Base-by-base conservation (phyloP, 2,888 invertebrate genomes). In the Phalera bucephala region DNA sequence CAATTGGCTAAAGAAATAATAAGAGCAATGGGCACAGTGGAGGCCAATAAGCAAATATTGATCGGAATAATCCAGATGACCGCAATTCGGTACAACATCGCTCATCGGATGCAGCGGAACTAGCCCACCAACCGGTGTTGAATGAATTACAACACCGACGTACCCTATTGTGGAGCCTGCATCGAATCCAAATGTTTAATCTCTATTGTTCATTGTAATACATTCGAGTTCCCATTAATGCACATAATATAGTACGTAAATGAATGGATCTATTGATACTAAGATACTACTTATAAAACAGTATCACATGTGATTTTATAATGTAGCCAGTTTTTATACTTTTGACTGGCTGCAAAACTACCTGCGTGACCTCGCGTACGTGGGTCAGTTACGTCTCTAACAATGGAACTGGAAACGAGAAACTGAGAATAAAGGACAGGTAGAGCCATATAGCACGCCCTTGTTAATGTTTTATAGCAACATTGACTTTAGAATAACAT, bases 331-430 rank as follows among this genome's bases (percentile, higher is more conserved):
- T 33, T 33, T 40, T 36, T 33, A 44, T 42, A 37, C 44, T 53
- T 58, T 53, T 62, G 40, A 45, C 40, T 46, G 33, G 45, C 43
- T 40, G 33, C 36, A 43, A 49, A 44, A 41, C 69, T 78, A 79
- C 74, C 77, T 77, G 74, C 60, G 45, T 49, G 65, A 51, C 66
- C 72, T 75, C 62, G 69, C 52, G 38, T 47, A 58, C 52, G 56
- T 68, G 71, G 69, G 72, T 74, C 62, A 63, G 69, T 72, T 72
- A 64, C 73, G 60, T 61, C 55, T 59, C 40, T 60, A 70, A 81
- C 80, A 82, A 80, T 73, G 57, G 69, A 40, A 52, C 58, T 72
- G 53, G 56, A 64, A 60, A 64, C 54, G 45, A 66, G 64, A 63
- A 53, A 43, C 42, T 38, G 52, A 49, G 40, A 33, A 48, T 50